phyloP scores from a whole-genome alignment of 2,113 vertebrate species.

The Nothocercus nigrocapillus region DNA sequence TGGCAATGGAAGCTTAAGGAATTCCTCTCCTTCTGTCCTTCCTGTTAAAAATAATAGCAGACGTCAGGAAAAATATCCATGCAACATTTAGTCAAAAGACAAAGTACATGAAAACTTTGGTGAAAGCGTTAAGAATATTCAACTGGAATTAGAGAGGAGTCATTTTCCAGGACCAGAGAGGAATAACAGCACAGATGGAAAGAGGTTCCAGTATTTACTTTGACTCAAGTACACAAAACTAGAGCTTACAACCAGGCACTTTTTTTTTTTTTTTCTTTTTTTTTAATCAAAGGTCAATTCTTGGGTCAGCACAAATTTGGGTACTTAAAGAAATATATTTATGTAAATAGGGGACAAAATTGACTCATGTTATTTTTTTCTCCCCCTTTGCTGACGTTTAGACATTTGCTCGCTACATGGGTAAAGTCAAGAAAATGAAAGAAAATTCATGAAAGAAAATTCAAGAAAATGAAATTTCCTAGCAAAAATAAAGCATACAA shows the following conservation, averaged over 20 bases:
- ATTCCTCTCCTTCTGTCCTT: no score
- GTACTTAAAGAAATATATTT: neutral
- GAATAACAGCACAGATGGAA: slow-evolving; percentile 1
- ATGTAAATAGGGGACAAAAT: neutral
- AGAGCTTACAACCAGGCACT: neutral
- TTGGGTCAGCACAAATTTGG: neutral
- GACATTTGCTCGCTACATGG: neutral
- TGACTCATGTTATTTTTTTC: neutral
- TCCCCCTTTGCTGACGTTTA: neutral
- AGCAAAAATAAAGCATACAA: neutral
- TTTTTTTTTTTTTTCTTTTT: neutral
- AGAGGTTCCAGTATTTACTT: neutral
- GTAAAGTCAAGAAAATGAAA: neutral
- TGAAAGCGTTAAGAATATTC: neutral
- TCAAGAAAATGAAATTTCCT: neutral
- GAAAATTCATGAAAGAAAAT: no score
- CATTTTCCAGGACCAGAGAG: neutral
- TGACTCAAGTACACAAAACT: neutral
- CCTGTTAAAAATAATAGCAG: neutral
- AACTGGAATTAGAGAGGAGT: neutral
- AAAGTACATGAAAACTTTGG: neutral
- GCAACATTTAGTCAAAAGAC: neutral
- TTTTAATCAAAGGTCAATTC: neutral
- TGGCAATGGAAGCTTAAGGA: no score
- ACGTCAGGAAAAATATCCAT: neutral